Evolutionary conservation across 2,888 invertebrate genomes (phyloP).

Genomic region (Cybosia mesomella): DNA sequence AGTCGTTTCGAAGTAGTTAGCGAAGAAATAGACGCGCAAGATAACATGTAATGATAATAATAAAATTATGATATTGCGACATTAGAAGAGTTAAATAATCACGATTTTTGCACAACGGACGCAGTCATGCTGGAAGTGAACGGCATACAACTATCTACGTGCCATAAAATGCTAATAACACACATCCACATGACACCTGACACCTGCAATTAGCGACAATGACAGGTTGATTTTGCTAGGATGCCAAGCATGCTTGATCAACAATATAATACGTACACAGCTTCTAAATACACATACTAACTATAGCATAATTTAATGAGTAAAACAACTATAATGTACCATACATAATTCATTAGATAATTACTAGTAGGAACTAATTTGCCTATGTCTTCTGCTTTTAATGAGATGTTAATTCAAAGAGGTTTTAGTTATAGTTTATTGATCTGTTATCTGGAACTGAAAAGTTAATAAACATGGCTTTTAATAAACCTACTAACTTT

Average conservation of each 20-base stretch:
- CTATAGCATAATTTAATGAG: conserved; percentile 4
- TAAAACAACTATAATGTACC: conserved; percentile 4
- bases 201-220: conserved; percentile 13
- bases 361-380: conserved; percentile 38
- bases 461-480: too few species aligned
- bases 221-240: background rate
- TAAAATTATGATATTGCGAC: too few species aligned
- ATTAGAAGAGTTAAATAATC: background rate
- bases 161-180: background rate
- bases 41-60: background rate
- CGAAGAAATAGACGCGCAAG: background rate
- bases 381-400: conserved; percentile 8
- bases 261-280: background rate
- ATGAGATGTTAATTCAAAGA: background rate
- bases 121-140: background rate
- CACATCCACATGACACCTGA: conserved; percentile 13
- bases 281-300: background rate
- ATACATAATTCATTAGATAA: conserved; percentile 32
- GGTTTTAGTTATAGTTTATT: background rate
- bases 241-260: conserved; percentile 8
- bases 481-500: too few species aligned
- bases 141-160: background rate
- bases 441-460: background rate
- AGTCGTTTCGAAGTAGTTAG: too few species aligned
- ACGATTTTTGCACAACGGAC: background rate